Evolutionary conservation across 2,113 vertebrate genomes (phyloP).

Genomic region (Xiphophorus maculatus): DNA sequence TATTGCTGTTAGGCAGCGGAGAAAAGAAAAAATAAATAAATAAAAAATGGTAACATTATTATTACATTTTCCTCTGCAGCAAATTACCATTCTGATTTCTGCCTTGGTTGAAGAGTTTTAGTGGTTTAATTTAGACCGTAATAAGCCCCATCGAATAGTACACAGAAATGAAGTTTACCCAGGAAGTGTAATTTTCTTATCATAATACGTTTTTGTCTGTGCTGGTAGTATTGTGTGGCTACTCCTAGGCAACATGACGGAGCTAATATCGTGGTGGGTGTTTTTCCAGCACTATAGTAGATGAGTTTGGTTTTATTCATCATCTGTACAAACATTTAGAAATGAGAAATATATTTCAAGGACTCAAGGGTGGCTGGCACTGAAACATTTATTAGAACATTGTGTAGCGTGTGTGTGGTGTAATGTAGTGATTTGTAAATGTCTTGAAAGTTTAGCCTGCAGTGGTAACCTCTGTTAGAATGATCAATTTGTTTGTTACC

Average conservation of each 20-base stretch:
- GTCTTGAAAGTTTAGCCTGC: background rate
- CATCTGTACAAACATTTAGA: conserved; percentile 5
- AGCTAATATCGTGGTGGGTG: conserved; percentile 17
- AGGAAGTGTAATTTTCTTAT: conserved; percentile 43
- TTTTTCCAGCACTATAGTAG: conserved; percentile 1
- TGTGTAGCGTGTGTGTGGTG: background rate
- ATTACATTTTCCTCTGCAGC: conserved; percentile 35
- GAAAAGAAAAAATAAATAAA: background rate
- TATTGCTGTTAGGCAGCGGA: conserved; percentile 18
- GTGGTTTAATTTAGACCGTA: conserved; percentile 31
- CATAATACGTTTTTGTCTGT: conserved; percentile 41
- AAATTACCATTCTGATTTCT: conserved; percentile 43
- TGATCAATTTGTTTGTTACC: background rate
- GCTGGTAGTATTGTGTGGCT: conserved; percentile 12
- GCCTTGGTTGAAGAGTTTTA: conserved; percentile 36
- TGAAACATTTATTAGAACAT: background rate
- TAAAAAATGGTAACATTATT: conserved; percentile 20
- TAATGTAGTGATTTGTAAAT: background rate
- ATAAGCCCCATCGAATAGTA: conserved; percentile 35
- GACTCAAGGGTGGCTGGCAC: background rate
- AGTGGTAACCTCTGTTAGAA: background rate
- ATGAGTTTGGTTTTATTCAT: background rate
- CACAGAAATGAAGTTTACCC: conserved; percentile 36
- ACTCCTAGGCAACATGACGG: background rate
- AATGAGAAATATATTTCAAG: background rate